These are phyloP conservation scores for Brachyhypopomus occidentalis DNA, from an alignment of 2,113 vertebrate genomes.

Conservation along the genomic window DNA sequence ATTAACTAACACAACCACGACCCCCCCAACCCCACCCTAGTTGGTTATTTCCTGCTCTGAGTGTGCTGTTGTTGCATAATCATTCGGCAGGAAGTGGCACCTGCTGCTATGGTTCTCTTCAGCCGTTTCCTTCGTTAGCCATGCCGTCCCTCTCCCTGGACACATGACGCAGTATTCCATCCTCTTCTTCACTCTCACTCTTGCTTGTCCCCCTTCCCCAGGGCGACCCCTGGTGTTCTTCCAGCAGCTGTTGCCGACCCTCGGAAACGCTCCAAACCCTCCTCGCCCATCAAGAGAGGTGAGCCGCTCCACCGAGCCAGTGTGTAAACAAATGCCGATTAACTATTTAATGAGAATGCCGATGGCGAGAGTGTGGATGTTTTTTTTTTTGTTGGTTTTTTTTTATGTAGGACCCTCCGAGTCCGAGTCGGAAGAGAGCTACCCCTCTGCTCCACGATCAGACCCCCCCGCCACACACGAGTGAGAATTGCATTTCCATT, in stretches of 20 bases:
- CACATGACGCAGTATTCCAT: background rate
- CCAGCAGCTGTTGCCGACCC: constrained; percentile 57
- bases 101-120: background rate
- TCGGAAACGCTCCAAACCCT: constrained; percentile 60
- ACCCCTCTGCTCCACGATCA: constrained; percentile 57
- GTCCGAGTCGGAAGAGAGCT: constrained; percentile 72
- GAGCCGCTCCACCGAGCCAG: background rate
- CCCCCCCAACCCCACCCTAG: too few species aligned
- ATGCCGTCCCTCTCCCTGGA: constrained; percentile 23
- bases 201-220: constrained; percentile 65
- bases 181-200: constrained; percentile 59
- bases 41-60: too few species aligned
- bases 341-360: too few species aligned
- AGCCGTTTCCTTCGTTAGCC: background rate
- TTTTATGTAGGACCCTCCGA: constrained; percentile 61
- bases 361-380: background rate
- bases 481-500: constrained; percentile 54
- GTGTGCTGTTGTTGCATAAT: too few species aligned
- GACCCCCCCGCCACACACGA: constrained; percentile 49
- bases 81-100: background rate
- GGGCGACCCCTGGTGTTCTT: constrained; percentile 64
- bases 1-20: too few species aligned
- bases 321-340: too few species aligned
- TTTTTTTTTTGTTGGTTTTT: constrained; percentile 30
- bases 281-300: constrained; percentile 57